Evolutionary conservation across 1,140 invertebrate genomes (phyloP), one percentile per base, ranked within the genome.

Genomic region (Bursaphelenchus mucronatus): DNA sequence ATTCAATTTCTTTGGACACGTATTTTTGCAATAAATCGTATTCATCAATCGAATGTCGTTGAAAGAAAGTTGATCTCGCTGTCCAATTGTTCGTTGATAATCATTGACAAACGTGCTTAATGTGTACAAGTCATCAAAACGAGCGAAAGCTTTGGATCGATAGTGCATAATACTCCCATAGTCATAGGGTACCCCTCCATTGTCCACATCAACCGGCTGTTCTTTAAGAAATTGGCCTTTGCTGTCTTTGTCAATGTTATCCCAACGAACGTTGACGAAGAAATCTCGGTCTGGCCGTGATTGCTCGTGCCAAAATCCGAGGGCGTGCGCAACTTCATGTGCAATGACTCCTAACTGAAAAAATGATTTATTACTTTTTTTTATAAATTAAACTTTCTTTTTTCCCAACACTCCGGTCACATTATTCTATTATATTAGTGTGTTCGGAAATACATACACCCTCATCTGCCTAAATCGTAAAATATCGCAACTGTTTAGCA

Each of bases 271-370:
- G 49, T 71, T 63, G 17, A 76, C 69, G 52, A 53, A 77, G 46
- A 66, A 64, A 57, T 79, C 77, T 13, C 78, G 59, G 61, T 81
- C 79, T 4, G 79, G 79, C 13, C 78, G 40, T 13, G 63, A 69
- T 61, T 82, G 81, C 58, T 82, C 79, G 65, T 82, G 81, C 80
- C 81, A 82, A 58, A 82, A 82, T 9, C 81, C 81, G 13, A 82
- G 65, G n/a, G 81, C 80, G 55, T 82, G 81, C 1, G 81, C 81
- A 15, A 82, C 75, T 62, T 82, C 81, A 64, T 82, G 81, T 13
- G 81, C 81, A 64, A 82, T 82, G 11, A 82, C 80, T n/a, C 81
- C 81, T 11, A 82, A 64, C 81, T 80, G 66, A 63, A 69, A 59
- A n/a, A 49, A 10, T 9, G n/a, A n/a, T n/a, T n/a, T n/a, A n/a